Base-by-base conservation (phyloP, 2,888 invertebrate species). In the Mythimna pallens region DNA sequence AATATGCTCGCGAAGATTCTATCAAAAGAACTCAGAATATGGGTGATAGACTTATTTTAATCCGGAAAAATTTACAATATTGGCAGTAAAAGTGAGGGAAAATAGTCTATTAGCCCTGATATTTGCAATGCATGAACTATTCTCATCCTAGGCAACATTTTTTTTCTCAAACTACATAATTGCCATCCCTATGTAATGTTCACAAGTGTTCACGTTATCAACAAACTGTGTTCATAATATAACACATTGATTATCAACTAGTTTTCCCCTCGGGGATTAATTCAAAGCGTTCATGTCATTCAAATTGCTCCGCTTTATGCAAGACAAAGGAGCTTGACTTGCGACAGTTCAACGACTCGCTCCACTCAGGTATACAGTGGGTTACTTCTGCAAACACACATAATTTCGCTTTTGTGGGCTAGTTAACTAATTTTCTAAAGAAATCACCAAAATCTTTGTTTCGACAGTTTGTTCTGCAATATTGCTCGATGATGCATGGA, bases 151-250 rank as follows among this genome's bases (percentile, higher is more conserved):
- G n/a, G 9, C 52, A 9, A 52, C 1, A 10, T n/a, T n/a, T 12
- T 34, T 58, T 14, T 40, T 36, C 12, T 22, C 12, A 1, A 43
- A n/a, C 5, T 14, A 47, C 14, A 34, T 9, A 50, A 14, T 34
- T 40, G 22, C 14, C 86, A 86, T 57, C 86, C 86, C 87, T 86
- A 72, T 1, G 1, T 20, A 59, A 52, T 57, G 78, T 86, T 81
- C 87, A 88, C 89, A 88, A 91, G 87, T 89, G 89, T 88, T 85
- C 88, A 86, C 81, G 76, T 78, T 85, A 86, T 87, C 81, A 87
- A 88, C 84, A 87, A 88, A 87, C 86, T 77, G 77, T 78, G 76
- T 70, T 84, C 86, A 90, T 88, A 90, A 91, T 87, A 84, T 76
- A 78, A 73, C 84, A 87, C 89, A 91, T 86, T 90, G 89, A 90